phyloP scores from a whole-genome alignment of 35 echinoderm and acorn worm genomes.

The Anneissia japonica region DNA sequence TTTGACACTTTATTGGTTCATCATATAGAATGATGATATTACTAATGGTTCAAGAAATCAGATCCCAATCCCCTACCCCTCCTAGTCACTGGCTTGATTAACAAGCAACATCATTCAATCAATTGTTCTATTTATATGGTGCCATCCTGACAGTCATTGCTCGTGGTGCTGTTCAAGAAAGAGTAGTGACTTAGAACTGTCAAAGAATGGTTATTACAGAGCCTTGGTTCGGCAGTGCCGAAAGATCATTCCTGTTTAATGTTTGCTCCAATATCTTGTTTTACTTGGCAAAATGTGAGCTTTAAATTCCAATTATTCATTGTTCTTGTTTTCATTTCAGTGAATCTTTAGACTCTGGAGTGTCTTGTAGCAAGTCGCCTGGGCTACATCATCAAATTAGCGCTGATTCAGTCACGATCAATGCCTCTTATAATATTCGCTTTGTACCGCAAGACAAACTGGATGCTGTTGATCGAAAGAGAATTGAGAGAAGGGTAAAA shows the following conservation, averaged over 20 bases:
- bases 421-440: conserved; percentile 1
- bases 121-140: no score
- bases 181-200: no score
- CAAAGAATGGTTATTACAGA: no score
- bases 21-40: neutral
- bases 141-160: no score
- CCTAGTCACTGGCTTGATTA: no score
- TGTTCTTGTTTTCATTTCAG: neutral
- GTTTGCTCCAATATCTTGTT: no score
- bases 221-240: no score
- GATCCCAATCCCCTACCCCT: conserved; percentile 2
- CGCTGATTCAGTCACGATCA: conserved; percentile 32
- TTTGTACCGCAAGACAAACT: conserved; percentile 51
- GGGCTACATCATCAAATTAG: neutral
- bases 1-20: neutral
- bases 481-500: conserved; percentile 60
- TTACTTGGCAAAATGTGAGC: no score
- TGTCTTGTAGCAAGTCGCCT: neutral
- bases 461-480: conserved; percentile 53
- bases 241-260: no score
- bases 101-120: no score
- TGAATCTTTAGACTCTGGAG: neutral
- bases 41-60: neutral
- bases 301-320: no score
- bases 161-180: no score